Percentiles rank a stretch among this genome's conserved stretches.
Conservation (phyloP, 2,113 vertebrate species). For the Semicossyphus pulcher region DNA sequence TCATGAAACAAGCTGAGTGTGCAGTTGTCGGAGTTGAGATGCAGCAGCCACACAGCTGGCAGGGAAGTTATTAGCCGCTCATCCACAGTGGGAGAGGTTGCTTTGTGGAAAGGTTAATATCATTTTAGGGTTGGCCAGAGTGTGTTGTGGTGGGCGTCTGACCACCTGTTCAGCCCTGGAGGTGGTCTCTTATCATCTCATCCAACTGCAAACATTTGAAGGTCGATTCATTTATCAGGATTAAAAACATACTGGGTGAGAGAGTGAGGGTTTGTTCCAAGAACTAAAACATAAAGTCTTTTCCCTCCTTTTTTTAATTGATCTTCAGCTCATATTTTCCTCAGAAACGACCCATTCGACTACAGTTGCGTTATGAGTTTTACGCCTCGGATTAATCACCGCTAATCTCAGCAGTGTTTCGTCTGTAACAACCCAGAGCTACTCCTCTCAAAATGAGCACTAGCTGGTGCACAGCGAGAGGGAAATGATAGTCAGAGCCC, state of each 20-base stretch:
- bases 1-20: constrained; percentile 67
- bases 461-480: constrained; percentile 66
- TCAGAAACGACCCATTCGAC: constrained; percentile 11
- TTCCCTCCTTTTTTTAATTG: not conserved
- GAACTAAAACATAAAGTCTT: not conserved
- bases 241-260: not conserved
- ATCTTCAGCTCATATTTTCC: not conserved
- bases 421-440: constrained; percentile 47
- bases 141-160: constrained; percentile 63
- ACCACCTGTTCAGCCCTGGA: constrained; percentile 78
- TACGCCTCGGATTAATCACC: constrained; percentile 56
- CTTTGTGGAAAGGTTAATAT: constrained; percentile 79
- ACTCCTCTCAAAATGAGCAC: constrained; percentile 61
- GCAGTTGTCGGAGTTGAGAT: constrained; percentile 64
- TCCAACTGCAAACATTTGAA: constrained; percentile 65
- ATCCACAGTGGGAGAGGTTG: constrained; percentile 65
- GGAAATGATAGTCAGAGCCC: constrained; percentile 78
- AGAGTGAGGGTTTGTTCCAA: not conserved
- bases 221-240: constrained; percentile 41
- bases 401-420: constrained; percentile 52
- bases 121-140: constrained; percentile 71
- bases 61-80: constrained; percentile 66
- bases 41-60: constrained; percentile 74
- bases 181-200: constrained; percentile 61
- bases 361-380: constrained; percentile 24